phyloP scores from a whole-genome alignment of 2,888 invertebrate species.

The Stenolophus ochropezus region DNA sequence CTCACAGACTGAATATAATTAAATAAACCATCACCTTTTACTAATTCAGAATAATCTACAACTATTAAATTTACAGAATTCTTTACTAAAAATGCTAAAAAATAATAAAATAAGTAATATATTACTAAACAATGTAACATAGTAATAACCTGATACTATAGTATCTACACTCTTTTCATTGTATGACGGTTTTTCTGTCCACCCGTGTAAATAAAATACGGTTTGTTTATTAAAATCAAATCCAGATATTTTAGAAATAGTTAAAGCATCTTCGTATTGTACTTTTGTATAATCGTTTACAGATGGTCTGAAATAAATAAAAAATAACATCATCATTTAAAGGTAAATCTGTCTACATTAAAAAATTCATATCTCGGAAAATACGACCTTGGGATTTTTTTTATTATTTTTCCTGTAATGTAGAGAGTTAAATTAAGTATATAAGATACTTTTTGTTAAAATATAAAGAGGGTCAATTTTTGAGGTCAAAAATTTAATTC shows the following conservation, averaged over 20 bases:
- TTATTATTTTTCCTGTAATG: too few relatives aligned
- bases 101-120: not conserved
- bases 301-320: conserved; percentile 47
- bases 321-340: too few relatives aligned
- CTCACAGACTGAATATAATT: not conserved
- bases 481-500: too few relatives aligned
- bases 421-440: too few relatives aligned
- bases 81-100: conserved; percentile 35
- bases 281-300: conserved; percentile 40
- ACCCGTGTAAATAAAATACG: conserved; percentile 50
- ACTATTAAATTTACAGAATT: conserved; percentile 30
- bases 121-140: too few relatives aligned
- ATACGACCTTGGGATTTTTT: too few relatives aligned
- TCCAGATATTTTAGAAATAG: not conserved
- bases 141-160: conserved; percentile 33
- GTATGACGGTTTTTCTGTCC: conserved; percentile 39
- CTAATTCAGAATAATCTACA: conserved; percentile 24
- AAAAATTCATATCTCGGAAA: too few relatives aligned
- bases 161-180: conserved; percentile 42
- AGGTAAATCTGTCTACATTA: too few relatives aligned
- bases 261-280: conserved; percentile 28
- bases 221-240: conserved; percentile 13
- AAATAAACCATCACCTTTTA: not conserved
- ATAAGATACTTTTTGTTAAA: too few relatives aligned
- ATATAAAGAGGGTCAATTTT: too few relatives aligned